These are phyloP conservation scores for Galbula dea DNA, from an alignment of 2,113 vertebrate species.

Conservation along the genomic window DNA sequence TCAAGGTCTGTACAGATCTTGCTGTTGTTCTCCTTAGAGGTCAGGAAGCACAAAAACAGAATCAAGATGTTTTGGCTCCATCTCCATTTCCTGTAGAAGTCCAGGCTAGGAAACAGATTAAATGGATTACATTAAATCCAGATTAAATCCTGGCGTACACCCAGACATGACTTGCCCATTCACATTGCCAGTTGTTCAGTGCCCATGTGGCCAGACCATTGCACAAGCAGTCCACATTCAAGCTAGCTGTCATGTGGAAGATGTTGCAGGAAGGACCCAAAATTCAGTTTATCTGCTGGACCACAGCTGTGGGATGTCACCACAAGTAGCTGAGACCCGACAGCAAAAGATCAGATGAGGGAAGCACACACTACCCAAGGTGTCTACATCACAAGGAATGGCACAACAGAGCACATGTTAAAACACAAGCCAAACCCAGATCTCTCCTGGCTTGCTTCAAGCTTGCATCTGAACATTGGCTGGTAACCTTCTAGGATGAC, in stretches of 20 bases:
- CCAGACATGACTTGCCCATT: not conserved
- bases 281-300: not conserved
- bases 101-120: conserved; percentile 26
- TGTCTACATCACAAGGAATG: not conserved
- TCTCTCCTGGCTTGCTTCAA: not conserved
- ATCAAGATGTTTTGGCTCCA: not conserved
- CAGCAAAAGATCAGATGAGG: not conserved
- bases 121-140: conserved; percentile 51
- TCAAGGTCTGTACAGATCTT: not conserved
- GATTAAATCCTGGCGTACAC: conserved; percentile 21
- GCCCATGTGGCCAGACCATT: not conserved
- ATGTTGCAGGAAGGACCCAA: not conserved
- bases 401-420: not conserved
- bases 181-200: not conserved
- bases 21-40: not conserved
- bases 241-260: not conserved
- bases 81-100: conserved; percentile 43
- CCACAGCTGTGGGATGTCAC: not conserved
- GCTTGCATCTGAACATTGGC: not conserved
- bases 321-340: not conserved
- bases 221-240: not conserved
- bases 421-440: not conserved
- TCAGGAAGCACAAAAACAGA: conserved; percentile 6
- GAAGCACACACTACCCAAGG: not conserved
- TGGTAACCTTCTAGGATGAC: not conserved